Percentiles rank a stretch among this genome's conserved stretches.
phyloP scores from a whole-genome alignment of 2,888 invertebrate genomes.

The Lithophane ornitopus region DNA sequence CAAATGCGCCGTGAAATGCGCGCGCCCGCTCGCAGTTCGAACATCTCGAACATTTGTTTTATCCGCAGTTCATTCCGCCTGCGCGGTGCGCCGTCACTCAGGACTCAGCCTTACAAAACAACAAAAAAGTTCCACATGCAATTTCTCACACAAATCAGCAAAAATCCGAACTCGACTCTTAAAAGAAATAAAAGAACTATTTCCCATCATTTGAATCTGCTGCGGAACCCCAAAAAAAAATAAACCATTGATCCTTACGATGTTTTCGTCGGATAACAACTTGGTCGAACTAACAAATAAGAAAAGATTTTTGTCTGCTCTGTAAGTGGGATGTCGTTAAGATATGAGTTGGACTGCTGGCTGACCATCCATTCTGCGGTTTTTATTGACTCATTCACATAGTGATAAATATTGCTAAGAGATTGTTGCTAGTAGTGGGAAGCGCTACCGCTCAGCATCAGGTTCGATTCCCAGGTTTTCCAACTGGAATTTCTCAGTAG shows the following conservation, averaged over 20 bases:
- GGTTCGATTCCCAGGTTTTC: too few species aligned
- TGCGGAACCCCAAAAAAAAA: slow-evolving; percentile 29
- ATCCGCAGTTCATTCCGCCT: too few species aligned
- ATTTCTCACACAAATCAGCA: too few species aligned
- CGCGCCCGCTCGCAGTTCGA: too few species aligned
- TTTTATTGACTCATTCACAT: background rate
- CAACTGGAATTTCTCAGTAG: too few species aligned
- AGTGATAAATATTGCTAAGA: background rate
- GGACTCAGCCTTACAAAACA: too few species aligned
- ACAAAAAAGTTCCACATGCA: background rate
- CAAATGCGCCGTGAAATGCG: too few species aligned
- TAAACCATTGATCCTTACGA: slow-evolving; percentile 42
- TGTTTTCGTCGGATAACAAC: slow-evolving; percentile 51
- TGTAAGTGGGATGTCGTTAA: slow-evolving; percentile 10
- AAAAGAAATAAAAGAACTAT: slow-evolving; percentile 6
- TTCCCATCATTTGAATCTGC: background rate
- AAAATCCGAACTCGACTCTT: background rate
- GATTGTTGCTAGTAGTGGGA: background rate
- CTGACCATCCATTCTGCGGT: background rate
- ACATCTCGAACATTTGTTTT: too few species aligned
- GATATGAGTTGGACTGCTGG: slow-evolving; percentile 8
- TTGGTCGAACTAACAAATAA: slow-evolving; percentile 35
- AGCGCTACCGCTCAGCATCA: too few species aligned
- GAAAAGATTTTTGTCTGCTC: slow-evolving; percentile 47
- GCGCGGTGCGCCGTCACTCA: too few species aligned